Base-by-base conservation (phyloP, 2,797 vertebrate genomes). In the Pygocentrus nattereri region DNA sequence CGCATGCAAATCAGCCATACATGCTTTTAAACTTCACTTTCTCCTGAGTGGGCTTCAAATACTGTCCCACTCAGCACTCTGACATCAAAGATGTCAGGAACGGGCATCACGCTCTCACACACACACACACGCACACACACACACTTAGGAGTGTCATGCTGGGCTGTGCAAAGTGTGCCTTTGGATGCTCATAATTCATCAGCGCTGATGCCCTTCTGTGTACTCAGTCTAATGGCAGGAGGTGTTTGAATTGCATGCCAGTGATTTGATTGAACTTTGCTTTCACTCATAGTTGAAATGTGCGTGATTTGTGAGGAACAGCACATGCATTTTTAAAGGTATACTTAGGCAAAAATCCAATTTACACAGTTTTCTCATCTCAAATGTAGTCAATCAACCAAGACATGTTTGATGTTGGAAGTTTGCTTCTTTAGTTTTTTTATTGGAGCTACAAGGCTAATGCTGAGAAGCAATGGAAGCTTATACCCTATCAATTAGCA, bases 21-120 rank as follows among this genome's bases (percentile, higher is more conserved):
- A 76, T 73, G 73, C 79, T 86, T 82, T 81, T 52, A 81, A 84
- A 80, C 75, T 67, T 82, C 44, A 34, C 62, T 79, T 80, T 82
- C 82, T 74, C 74, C 80, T 52, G 71, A 67, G 80, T 11, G 62
- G 30, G 74, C 79, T 86, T 86, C 70, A 81, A 86, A 87, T 73
- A 80, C 44, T 62, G 25, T 73, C 77, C 41, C 31, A 80, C 77
- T 80, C 84, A 77, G 73, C 80, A 69, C 75, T 77, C 74, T 41
- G 52, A 79, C 61, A 77, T 82, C 25, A 80, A 85, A 82, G 68
- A 38, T 74, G 31, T 52, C 58, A 61, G 67, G 7, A n/a, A 58
- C 8, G 31, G 49, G 73, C 58, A 65, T 16, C 54, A 18, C 30
- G 19, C 25, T 58, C 30, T 61, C 25, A 27, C 58, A 27, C 54